Evolutionary conservation across 2,113 vertebrate genomes (phyloP), one percentile per base, ranked within the genome.

Genomic region (Pteronura brasiliensis): DNA sequence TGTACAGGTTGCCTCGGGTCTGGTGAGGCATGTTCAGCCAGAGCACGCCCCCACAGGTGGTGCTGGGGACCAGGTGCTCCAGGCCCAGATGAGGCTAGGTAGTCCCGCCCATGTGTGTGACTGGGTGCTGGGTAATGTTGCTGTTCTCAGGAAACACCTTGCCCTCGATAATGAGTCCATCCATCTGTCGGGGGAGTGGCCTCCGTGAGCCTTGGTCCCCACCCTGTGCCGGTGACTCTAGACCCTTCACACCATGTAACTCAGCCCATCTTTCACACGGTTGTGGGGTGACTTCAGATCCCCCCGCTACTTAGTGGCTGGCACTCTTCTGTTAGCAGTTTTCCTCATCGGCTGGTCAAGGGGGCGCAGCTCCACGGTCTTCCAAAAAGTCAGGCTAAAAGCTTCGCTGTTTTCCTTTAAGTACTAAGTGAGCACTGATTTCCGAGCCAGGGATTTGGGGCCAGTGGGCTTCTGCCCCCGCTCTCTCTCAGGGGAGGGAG

Each of bases 231-330:
- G 0, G 12, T 23, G 71, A 49, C 49, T 1, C 52, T 42, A 14
- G 2, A 6, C 29, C 86, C 52, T 25, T 47, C 7, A 25, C 1
- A 1, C 2, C 6, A 13, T 3, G 3, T 7, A 10, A 7, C n/a
- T n/a, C 12, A 44, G 11, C 21, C 27, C 12, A 5, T 47, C 14
- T 7, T 7, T 76, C 55, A n/a, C 36, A 18, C 1, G 20, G 23
- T 12, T 34, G 71, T 17, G 21, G 21, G 23, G 18, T 3, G 25
- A 36, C 25, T 29, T 27, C 42, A 29, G 25, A 27, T 13, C 71
- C 72, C 10, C 10, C 63, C 27, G 3, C 59, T 29, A 8, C 49
- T 42, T 42, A 3, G 27, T 20, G 7, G 6, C 36, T 74, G 52
- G 36, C 15, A 20, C 25, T 31, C 36, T 76, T 47, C 42, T 1